These are phyloP conservation scores for Odontophorus gujanensis DNA, from an alignment of 2,113 vertebrate genomes.

Conservation along the genomic window DNA sequence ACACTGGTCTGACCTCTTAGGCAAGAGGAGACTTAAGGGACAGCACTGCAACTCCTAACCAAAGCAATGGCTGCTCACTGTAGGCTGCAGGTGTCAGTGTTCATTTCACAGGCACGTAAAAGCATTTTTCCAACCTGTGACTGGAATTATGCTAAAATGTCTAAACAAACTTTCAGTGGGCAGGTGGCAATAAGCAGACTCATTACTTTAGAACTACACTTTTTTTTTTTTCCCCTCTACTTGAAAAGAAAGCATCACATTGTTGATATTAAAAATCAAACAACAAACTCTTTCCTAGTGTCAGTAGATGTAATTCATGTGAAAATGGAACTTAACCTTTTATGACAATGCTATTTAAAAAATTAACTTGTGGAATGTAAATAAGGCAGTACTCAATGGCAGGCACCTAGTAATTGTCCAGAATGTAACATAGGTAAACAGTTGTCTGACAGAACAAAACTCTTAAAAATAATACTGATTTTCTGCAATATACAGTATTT, in stretches of 20 bases:
- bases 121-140: background rate
- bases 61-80: background rate
- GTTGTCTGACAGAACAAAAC: slow-evolving; percentile 57
- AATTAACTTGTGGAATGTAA: slow-evolving; percentile 35
- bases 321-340: background rate
- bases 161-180: background rate
- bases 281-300: background rate
- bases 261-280: background rate
- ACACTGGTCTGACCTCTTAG: background rate
- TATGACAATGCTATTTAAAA: slow-evolving; percentile 13
- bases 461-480: slow-evolving; percentile 78
- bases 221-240: background rate
- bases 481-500: slow-evolving; percentile 85
- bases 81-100: too few relatives aligned
- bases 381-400: slow-evolving; percentile 55
- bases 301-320: slow-evolving; percentile 7
- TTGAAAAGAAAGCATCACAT: background rate
- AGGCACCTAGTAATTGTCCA: slow-evolving; percentile 65
- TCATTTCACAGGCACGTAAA: background rate
- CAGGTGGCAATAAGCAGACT: background rate
- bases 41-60: background rate
- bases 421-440: slow-evolving; percentile 64
- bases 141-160: background rate
- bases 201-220: background rate
- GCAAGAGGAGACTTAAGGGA: background rate